Evolutionary conservation across 2,888 invertebrate genomes (phyloP).

Genomic region (Andricus curvator): DNA sequence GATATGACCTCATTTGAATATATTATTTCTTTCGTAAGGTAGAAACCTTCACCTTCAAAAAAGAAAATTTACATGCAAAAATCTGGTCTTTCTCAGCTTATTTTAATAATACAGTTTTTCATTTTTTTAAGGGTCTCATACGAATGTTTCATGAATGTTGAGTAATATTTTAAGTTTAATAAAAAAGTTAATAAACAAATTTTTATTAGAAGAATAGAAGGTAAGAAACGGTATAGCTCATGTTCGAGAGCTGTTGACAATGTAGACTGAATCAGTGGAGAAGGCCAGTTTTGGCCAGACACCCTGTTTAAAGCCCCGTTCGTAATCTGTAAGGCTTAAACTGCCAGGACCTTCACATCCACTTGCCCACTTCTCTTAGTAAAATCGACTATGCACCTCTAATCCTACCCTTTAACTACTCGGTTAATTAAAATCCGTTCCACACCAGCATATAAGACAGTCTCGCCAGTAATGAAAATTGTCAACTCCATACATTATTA

Average conservation of each 20-base stretch:
- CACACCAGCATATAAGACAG: neutral
- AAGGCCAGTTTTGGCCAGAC: slow-evolving; percentile 16
- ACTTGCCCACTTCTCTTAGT: slow-evolving; percentile 20
- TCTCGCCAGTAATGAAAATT: neutral
- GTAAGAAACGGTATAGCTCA: neutral
- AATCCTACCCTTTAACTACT: slow-evolving; percentile 25
- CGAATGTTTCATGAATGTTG: neutral
- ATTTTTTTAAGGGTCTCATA: neutral
- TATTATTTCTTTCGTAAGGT: slow-evolving; percentile 10
- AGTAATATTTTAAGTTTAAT: neutral
- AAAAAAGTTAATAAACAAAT: slow-evolving; percentile 26
- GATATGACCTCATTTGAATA: slow-evolving; percentile 22
- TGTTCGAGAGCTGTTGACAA: slow-evolving; percentile 13
- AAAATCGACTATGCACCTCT: slow-evolving; percentile 37
- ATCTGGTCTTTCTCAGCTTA: neutral
- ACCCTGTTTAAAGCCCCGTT: slow-evolving; percentile 4
- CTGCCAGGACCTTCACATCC: slow-evolving; percentile 30
- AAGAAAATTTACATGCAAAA: neutral
- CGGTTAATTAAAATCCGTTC: slow-evolving; percentile 27
- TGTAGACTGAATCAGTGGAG: slow-evolving; percentile 17
- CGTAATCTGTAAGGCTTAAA: slow-evolving; percentile 30
- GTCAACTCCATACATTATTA: neutral
- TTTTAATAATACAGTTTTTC: neutral
- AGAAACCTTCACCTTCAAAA: neutral
- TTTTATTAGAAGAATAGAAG: slow-evolving; percentile 9